Evolutionary conservation across 2,888 invertebrate genomes (phyloP), one percentile per base, ranked within the genome.

Genomic region (Saturnia pavonia): DNA sequence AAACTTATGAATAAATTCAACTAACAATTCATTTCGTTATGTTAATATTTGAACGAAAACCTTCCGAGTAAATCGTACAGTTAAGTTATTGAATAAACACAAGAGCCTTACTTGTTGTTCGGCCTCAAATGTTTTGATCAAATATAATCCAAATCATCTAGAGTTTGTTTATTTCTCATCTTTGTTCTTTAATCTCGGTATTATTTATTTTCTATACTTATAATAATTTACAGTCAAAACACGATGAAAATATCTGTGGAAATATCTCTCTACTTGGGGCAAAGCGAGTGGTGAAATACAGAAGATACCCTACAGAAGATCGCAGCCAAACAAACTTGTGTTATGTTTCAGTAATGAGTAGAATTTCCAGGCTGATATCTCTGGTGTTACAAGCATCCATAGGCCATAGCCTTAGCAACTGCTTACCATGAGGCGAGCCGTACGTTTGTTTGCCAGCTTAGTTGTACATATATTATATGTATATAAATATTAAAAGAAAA

Each of bases 11-110:
- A 54, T 54, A 54, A 54, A 54, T 54, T 54, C 22, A n/a, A 22
- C 63, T 34, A 63, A 63, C 48, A 72, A 73, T 70, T 72, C 77
- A 72, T 75, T 78, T 74, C 73, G 73, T 70, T 76, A 78, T 78
- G 78, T 66, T 73, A 74, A 76, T 76, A 67, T 69, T 73, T 72
- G 57, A 14, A 11, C 54, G 22, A 54, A 54, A 54, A 54, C 54
- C 54, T 54, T 22, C 22, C n/a, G 67, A 69, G 70, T 70, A 66
- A 68, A 72, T 70, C 70, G 69, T 54, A 63, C 40, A 68, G 45
- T 54, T 54, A 54, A 70, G 72, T 72, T 72, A 72, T 72, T 67
- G 68, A 74, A 73, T 73, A 72, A 72, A 71, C 65, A 70, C 42
- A 69, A 45, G 19, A 48, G 9, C 42, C 45, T 51, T 67, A 60